phyloP scores from a whole-genome alignment of 2,797 vertebrate species.

The Silurus lanzhouensis region DNA sequence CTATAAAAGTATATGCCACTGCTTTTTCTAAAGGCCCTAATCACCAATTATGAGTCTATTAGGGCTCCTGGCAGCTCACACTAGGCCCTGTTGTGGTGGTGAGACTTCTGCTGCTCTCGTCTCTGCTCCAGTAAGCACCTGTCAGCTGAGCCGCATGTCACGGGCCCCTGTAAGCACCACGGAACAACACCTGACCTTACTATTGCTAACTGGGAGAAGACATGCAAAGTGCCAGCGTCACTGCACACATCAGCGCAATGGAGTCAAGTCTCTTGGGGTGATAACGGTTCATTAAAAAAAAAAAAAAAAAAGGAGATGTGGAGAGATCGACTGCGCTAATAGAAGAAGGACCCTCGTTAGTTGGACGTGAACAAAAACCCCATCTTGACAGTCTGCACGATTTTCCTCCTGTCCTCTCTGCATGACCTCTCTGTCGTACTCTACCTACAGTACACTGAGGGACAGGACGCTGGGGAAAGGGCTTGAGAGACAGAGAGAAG shows the following conservation, averaged over 20 bases:
- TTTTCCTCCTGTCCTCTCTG: slow-evolving; percentile 10
- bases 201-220: slow-evolving; percentile 80
- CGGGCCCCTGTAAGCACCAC: slow-evolving; percentile 69
- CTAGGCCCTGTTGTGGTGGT: slow-evolving; percentile 79
- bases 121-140: slow-evolving; percentile 68
- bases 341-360: slow-evolving; percentile 90
- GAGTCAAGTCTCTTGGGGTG: slow-evolving; percentile 77
- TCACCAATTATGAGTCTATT: slow-evolving; percentile 98
- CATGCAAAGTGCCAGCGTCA: slow-evolving; percentile 52
- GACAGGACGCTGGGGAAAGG: slow-evolving; percentile 8
- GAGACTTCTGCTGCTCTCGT: slow-evolving; percentile 81
- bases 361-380: slow-evolving; percentile 82
- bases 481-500: slow-evolving; percentile 11
- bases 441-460: slow-evolving; percentile 24
- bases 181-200: slow-evolving; percentile 89
- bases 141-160: slow-evolving; percentile 65
- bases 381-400: slow-evolving; percentile 32
- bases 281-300: slow-evolving; percentile 88
- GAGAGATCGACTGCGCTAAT: slow-evolving; percentile 78
- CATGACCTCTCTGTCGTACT: slow-evolving; percentile 15
- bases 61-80: slow-evolving; percentile 90
- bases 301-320: slow-evolving; percentile 59
- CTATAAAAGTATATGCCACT: slow-evolving; percentile 26
- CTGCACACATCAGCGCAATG: slow-evolving; percentile 66
- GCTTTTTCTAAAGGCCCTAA: slow-evolving; percentile 85